Base-by-base conservation (phyloP, 1,140 invertebrate genomes). In the Philotrypesis tridentata region DNA sequence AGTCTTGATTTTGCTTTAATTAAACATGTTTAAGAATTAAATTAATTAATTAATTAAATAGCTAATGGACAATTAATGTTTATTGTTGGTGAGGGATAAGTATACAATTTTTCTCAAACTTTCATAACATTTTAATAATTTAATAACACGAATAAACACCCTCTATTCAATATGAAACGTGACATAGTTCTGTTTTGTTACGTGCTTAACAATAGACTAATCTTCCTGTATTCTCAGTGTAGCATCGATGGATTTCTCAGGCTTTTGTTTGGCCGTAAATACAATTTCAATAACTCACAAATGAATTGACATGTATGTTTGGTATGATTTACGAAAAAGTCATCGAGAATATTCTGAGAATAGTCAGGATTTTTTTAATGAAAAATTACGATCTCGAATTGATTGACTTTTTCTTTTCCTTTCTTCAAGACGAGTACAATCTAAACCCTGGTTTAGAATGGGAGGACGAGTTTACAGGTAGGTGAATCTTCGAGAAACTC, bases 401-500 rank as follows among this genome's bases (percentile, higher is more conserved):
- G 90, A 92, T 92, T 92, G 92, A 91, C 89, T 94, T 95, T 95
- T 94, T 95, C 95, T 95, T 95, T 95, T 94, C 94, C 94, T 94
- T 92, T 92, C 93, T 95, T 95, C 95, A 97, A 98, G 97, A 97
- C 95, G 97, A 97, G 95, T 98, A 98, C 96, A 98, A 98, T 97
- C 96, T 98, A 96, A 98, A 97, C 95, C 97, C 97, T 94, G 96
- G 96, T 96, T 97, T 99, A 98, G 98, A 99, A 94, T 99, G 98
- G 98, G 98, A 99, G 95, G 98, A 99, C 97, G 98, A 99, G 94
- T 99, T 99, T 93, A 97, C 97, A 98, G 97, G 97, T 98, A 98
- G 96, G 97, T 97, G 94, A 93, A 80, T 83, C 77, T 83, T 43
- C 31, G 63, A 70, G 73, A 83, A 83, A 82, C 76, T 84, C 76